phyloP scores from a whole-genome alignment of 2,888 invertebrate species.

The Halocaridina rubra region DNA sequence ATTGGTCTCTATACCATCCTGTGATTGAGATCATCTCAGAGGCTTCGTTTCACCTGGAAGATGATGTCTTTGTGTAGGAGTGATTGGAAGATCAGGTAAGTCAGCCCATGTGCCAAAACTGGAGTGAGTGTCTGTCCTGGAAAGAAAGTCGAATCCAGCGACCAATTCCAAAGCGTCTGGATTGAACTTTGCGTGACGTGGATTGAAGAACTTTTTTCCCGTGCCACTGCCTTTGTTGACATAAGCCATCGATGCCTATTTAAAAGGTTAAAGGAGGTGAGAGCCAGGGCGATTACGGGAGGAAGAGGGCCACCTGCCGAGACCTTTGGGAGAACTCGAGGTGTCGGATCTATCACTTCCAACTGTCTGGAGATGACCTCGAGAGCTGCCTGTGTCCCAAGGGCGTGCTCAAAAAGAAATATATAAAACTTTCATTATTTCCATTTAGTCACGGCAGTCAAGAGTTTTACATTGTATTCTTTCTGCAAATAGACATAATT shows the following conservation, averaged over 20 bases:
- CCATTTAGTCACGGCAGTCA: no score
- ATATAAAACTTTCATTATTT: no score
- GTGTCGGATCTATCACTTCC: slow-evolving; percentile 12
- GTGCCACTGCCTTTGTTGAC: neutral
- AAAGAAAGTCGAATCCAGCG: neutral
- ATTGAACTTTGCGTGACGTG: neutral
- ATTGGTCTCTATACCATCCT: neutral
- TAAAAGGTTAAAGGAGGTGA: neutral
- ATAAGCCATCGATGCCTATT: neutral
- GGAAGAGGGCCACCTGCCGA: slow-evolving; percentile 6
- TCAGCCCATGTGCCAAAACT: slow-evolving; percentile 26
- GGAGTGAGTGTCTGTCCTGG: slow-evolving; percentile 10
- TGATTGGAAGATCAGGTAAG: slow-evolving; percentile 28
- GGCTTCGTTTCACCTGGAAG: neutral
- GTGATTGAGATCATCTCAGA: neutral
- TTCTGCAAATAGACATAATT: no score
- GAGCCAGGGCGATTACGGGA: slow-evolving; percentile 25
- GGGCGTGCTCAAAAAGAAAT: no score
- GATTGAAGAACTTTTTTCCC: neutral
- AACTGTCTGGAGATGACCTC: neutral
- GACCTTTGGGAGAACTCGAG: neutral
- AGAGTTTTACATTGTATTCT: no score
- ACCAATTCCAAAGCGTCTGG: neutral
- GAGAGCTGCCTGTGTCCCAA: neutral
- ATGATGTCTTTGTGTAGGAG: neutral